Conservation (phyloP, 2,888 invertebrate species). For the Steromphala cineraria region DNA sequence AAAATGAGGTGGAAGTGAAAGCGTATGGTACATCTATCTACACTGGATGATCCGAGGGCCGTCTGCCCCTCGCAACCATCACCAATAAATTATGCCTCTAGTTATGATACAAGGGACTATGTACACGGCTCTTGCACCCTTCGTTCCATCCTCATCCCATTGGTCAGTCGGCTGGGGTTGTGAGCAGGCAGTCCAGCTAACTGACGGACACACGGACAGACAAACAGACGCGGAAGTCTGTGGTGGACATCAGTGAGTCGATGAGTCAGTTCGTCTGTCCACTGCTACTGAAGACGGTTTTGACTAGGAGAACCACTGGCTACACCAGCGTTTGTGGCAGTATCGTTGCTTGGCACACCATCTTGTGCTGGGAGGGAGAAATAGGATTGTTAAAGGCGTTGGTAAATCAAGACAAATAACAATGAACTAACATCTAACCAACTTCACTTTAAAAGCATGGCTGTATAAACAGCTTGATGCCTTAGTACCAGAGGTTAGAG, state of each 20-base stretch:
- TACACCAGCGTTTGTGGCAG: constrained; percentile 48
- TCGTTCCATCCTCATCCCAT: not conserved
- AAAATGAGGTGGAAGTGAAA: constrained; percentile 6
- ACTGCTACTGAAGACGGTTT: constrained; percentile 11
- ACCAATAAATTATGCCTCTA: constrained; percentile 25
- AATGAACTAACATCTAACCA: too few relatives aligned
- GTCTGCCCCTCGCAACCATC: not conserved
- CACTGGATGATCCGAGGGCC: not conserved
- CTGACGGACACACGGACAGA: not conserved
- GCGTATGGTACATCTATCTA: constrained; percentile 19
- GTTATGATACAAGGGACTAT: constrained; percentile 22
- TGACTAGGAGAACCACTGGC: constrained; percentile 25
- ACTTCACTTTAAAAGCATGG: too few relatives aligned
- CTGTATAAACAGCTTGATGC: too few relatives aligned
- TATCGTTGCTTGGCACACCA: constrained; percentile 56
- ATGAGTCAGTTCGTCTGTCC: too few relatives aligned
- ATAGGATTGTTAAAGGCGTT: not conserved
- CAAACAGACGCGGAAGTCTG: not conserved
- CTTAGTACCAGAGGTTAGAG: too few relatives aligned
- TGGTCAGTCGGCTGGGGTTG: not conserved
- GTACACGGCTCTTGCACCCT: not conserved
- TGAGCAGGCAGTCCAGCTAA: not conserved
- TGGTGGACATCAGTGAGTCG: not conserved
- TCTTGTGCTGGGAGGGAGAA: constrained; percentile 31
- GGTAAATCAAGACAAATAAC: not conserved